Evolutionary conservation across 1,140 invertebrate genomes (phyloP).

Genomic region (Drosophila bipectinata): DNA sequence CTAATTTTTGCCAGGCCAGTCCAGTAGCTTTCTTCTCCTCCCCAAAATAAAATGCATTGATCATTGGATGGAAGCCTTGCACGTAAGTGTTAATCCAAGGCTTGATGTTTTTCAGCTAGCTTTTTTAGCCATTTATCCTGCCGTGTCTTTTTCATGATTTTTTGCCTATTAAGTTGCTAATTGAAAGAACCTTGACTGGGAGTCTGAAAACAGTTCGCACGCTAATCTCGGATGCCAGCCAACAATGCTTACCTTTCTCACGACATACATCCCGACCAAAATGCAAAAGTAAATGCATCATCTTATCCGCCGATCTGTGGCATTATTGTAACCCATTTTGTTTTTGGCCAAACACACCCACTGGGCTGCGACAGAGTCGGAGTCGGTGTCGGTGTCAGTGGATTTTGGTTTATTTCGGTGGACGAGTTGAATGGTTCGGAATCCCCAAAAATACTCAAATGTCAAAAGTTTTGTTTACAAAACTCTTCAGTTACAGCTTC

Average conservation of each 20-base stretch:
- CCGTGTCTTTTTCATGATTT: background rate
- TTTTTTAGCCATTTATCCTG: too few relatives aligned
- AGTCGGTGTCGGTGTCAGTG: background rate
- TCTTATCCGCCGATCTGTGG: slow-evolving; percentile 46
- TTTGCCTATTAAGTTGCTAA: slow-evolving; percentile 49
- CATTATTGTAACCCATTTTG: slow-evolving; percentile 24
- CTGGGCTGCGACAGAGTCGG: background rate
- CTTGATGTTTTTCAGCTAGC: too few relatives aligned
- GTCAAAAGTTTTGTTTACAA: slow-evolving; percentile 62
- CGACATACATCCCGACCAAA: slow-evolving; percentile 59
- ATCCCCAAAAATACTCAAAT: slow-evolving; percentile 40
- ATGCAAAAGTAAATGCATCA: slow-evolving; percentile 54
- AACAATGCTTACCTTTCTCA: slow-evolving; percentile 55
- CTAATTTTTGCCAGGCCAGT: slow-evolving; percentile 11
- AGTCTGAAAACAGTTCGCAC: slow-evolving; percentile 52
- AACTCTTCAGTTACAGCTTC: slow-evolving; percentile 24
- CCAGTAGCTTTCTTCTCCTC: slow-evolving; percentile 44
- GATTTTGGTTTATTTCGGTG: slow-evolving; percentile 3
- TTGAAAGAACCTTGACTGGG: slow-evolving; percentile 44
- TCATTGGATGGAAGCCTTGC: too few relatives aligned
- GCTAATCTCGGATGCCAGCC: slow-evolving; percentile 46
- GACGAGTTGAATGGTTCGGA: slow-evolving; percentile 24
- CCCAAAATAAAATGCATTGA: background rate
- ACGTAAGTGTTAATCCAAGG: too few relatives aligned
- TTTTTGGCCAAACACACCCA: slow-evolving; percentile 25